Base-by-base conservation (phyloP, 2,113 vertebrate genomes). In the Salvelinus fontinalis region DNA sequence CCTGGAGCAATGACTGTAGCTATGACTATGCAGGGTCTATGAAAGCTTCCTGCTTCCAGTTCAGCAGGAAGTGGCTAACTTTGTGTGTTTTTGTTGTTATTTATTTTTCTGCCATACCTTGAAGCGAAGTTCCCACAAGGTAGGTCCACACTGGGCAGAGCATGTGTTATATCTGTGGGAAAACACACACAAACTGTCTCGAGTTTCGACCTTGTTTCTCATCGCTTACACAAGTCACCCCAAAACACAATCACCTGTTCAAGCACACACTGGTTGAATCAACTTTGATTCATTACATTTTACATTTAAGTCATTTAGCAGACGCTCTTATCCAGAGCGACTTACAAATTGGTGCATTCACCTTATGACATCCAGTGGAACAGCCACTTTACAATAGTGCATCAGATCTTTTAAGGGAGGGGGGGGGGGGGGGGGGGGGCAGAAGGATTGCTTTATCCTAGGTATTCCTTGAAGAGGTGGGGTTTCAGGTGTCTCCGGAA, bases 61-160 rank as follows among this genome's bases (percentile, higher is more conserved):
- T 88, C 79, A 79, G 88, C 76, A 83, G 16, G 51, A 54, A 85
- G 85, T 73, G 8, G 89, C 79, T 91, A 91, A 90, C 64, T 29
- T 79, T 78, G 79, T 48, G 51, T 84, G 24, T 83, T 73, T 85
- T 60, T 89, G 78, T 89, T 90, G 34, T 71, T 70, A 83, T 90
- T 81, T 88, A 87, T 87, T 64, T 89, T 89, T 86, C 84, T 90
- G 88, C 86, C 73, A 86, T 88, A 82, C 91, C 85, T 85, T 91
- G 91, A 93, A 93, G 91, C 90, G 88, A 93, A 85, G 87, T 89
- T 92, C 85, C 80, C 87, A 85, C 83, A 92, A 93, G 92, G 92
- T 93, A 93, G 91, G 92, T 92, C 18, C 70, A 31, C 39, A 71
- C 76, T 5, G 71, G 78, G 71, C 67, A 79, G 79, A 77, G 70